Evolutionary conservation across 2,888 invertebrate species (phyloP).

Genomic region (Leucophenga maculata): DNA sequence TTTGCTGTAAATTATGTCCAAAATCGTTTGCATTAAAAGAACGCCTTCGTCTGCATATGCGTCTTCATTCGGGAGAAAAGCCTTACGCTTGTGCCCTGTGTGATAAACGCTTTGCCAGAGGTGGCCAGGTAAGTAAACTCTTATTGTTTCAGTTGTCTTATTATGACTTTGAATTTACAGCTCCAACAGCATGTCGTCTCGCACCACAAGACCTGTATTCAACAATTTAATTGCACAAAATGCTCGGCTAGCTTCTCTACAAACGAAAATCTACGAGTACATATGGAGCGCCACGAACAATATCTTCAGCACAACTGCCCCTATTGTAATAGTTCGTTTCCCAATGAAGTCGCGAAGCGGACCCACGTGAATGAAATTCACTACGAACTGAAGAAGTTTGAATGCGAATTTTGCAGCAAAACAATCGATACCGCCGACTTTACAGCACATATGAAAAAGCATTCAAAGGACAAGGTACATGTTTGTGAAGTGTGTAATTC

Average conservation of each 20-base stretch:
- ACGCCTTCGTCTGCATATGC: slow-evolving; percentile 81
- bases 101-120: slow-evolving; percentile 79
- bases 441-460: slow-evolving; percentile 84
- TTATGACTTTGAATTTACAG: slow-evolving; percentile 41
- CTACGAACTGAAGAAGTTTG: slow-evolving; percentile 81
- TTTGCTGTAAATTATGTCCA: slow-evolving; percentile 82
- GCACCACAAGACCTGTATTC: slow-evolving; percentile 76
- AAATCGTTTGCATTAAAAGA: slow-evolving; percentile 85
- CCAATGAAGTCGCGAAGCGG: slow-evolving; percentile 80
- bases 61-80: slow-evolving; percentile 81
- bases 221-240: slow-evolving; percentile 80
- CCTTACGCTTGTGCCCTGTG: slow-evolving; percentile 79
- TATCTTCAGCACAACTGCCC: slow-evolving; percentile 85
- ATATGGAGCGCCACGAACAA: slow-evolving; percentile 81
- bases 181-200: slow-evolving; percentile 80
- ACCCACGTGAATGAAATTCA: slow-evolving; percentile 85
- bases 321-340: slow-evolving; percentile 85
- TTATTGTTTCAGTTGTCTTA: not conserved
- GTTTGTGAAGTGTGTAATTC: slow-evolving; percentile 85
- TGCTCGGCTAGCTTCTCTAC: slow-evolving; percentile 83
- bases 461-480: slow-evolving; percentile 81
- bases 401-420: slow-evolving; percentile 87
- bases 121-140: slow-evolving; percentile 77
- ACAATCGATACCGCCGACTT: slow-evolving; percentile 85
- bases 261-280: slow-evolving; percentile 77